Evolutionary conservation across 1,140 invertebrate genomes (phyloP).

Genomic region (Zaprionus inermis): DNA sequence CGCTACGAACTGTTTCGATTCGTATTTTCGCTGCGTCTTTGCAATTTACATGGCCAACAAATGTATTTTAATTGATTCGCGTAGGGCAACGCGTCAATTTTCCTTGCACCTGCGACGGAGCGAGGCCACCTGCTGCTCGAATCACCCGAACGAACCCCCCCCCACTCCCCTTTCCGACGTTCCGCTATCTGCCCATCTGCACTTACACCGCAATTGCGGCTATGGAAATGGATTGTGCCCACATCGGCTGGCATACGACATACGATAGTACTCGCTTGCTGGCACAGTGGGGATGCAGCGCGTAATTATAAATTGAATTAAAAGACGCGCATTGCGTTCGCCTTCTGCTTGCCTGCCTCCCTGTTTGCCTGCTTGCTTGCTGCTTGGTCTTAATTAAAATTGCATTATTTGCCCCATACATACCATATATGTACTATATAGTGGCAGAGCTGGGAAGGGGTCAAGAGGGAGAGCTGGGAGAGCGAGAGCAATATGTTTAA

Average conservation of each 20-base stretch:
- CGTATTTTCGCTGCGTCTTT: conserved; percentile 49
- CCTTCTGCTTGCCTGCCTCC: conserved; percentile 31
- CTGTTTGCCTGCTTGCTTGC: conserved; percentile 41
- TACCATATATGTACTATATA: conserved; percentile 9
- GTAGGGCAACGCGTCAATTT: conserved; percentile 21
- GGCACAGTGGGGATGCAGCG: conserved; percentile 22
- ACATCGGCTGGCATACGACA: conserved; percentile 10
- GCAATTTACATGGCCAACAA: conserved; percentile 68
- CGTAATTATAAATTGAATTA: conserved; percentile 81
- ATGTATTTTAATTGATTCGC: conserved; percentile 78
- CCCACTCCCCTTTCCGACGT: too few relatives aligned
- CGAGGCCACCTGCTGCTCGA: neutral
- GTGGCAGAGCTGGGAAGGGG: neutral
- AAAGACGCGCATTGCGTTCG: conserved; percentile 66
- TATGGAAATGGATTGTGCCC: conserved; percentile 31
- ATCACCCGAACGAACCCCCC: too few relatives aligned
- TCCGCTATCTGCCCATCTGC: conserved; percentile 3
- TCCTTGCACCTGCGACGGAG: neutral
- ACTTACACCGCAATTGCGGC: conserved; percentile 23
- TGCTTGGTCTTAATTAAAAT: conserved; percentile 78
- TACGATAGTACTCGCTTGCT: conserved; percentile 22
- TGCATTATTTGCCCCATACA: conserved; percentile 71
- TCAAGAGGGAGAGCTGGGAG: neutral
- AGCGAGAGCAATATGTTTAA: conserved; percentile 55
- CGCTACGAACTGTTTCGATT: conserved; percentile 45